phyloP scores from a whole-genome alignment of 1,140 invertebrate genomes.

The Sycobia sp. region DNA sequence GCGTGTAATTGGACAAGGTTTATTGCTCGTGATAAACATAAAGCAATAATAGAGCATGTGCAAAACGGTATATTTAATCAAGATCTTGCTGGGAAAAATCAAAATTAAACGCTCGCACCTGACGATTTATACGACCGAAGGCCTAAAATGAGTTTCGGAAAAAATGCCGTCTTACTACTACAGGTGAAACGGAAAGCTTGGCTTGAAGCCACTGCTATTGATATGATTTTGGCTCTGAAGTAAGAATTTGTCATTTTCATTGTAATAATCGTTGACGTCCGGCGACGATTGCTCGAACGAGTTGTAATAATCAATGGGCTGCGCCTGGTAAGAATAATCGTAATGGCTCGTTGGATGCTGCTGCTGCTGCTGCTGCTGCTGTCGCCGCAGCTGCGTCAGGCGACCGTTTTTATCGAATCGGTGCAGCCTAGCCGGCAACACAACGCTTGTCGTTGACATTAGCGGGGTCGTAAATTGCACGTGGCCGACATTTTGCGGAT shows the following conservation, averaged over 20 bases:
- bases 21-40: no score
- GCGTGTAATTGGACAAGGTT: no score
- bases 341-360: constrained; percentile 2
- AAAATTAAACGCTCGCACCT: no score
- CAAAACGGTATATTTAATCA: no score
- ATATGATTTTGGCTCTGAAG: background rate
- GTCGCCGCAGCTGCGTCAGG: background rate
- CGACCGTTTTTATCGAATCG: background rate
- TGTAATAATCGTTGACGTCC: background rate
- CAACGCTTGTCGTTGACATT: background rate
- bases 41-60: no score
- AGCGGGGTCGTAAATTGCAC: constrained; percentile 42
- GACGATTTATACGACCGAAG: no score
- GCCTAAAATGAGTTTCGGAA: no score
- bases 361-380: no score
- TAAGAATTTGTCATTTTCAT: background rate
- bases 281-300: constrained; percentile 1
- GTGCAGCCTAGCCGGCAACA: background rate
- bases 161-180: no score
- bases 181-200: constrained; percentile 17
- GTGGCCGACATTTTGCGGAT: constrained; percentile 46
- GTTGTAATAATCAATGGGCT: background rate
- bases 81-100: no score
- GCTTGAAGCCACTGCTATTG: constrained; percentile 16
- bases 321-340: background rate